These are phyloP conservation scores for Plectropomus leopardus DNA, from an alignment of 2,113 vertebrate species.

Conservation along the genomic window DNA sequence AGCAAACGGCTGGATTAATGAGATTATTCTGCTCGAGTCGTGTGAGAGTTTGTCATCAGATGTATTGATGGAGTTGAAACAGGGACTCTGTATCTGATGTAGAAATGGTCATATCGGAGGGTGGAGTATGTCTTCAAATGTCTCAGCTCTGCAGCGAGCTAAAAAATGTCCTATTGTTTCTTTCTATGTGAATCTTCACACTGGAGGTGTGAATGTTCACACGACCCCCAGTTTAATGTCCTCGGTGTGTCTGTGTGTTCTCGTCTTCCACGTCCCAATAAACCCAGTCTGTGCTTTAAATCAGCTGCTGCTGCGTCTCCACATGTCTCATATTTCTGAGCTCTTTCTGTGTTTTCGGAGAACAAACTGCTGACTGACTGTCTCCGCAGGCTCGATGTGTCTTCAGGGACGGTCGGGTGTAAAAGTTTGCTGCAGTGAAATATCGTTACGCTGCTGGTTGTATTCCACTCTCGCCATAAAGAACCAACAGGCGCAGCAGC, in stretches of 20 bases:
- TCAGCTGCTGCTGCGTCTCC: background rate
- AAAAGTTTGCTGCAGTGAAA: conserved; percentile 33
- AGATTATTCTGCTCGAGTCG: too few relatives aligned
- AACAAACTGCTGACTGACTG: conserved; percentile 22
- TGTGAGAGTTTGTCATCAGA: too few relatives aligned
- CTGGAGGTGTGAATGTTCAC: background rate
- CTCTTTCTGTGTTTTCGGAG: background rate
- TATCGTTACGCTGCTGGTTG: conserved; percentile 1
- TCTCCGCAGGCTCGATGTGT: background rate
- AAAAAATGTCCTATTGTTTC: background rate
- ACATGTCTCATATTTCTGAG: background rate
- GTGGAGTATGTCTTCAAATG: too few relatives aligned
- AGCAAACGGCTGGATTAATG: too few relatives aligned
- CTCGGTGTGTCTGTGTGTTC: background rate
- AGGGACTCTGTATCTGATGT: too few relatives aligned
- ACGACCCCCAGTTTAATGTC: background rate
- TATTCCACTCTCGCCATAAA: background rate
- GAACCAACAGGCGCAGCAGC: background rate
- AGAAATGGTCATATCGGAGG: too few relatives aligned
- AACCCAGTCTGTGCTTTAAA: background rate
- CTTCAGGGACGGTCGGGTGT: conserved; percentile 12
- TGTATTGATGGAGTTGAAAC: too few relatives aligned
- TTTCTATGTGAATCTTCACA: conserved; percentile 7
- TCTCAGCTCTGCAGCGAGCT: background rate
- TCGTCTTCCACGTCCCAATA: background rate